Base-by-base conservation (phyloP, 2,113 vertebrate species). In the Narcine bancroftii region DNA sequence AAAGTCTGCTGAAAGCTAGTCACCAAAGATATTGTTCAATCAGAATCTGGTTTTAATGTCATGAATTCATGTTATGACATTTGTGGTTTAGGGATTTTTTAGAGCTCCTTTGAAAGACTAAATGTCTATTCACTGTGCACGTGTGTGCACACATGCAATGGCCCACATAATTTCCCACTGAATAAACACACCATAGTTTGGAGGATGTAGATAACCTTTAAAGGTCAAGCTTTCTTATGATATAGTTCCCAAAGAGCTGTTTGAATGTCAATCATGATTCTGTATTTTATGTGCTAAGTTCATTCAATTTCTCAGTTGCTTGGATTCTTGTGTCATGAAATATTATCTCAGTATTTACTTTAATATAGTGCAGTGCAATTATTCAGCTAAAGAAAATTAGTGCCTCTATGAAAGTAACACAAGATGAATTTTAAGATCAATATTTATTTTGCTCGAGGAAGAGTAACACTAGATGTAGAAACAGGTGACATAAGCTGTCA, bases 121-220 rank as follows among this genome's bases (percentile, higher is more conserved):
- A 87, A n/a, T 9, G 17, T 29, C 53, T 60, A 36, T 60, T 33
- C 45, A 24, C 39, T 36, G 39, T 47, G 77, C 11, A 39, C 53
- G 77, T 81, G 77, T 81, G 24, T n/a, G 7, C 2, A 6, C 45
- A 26, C 2, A 7, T 79, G 42, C 17, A 87, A 60, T 87, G 53
- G 53, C 50, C 53, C 15, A 87, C 81, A 19, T 56, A 36, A 63
- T 87, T n/a, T 87, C 36, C 85, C 39, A 66, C 39, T 65, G 60
- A 91, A 66, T 60, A 63, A 87, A 60, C 7, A 39, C 60, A 15
- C 36, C 9, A 10, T 60, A 7, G 5, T 69, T 91, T 45, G 63
- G 63, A 45, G 63, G 87, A 91, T 29, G 60, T 21, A 42, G 36
- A 66, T 91, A 66, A 91, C 87, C 63, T 91, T 91, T 91, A 45